Conservation (phyloP, 1,140 invertebrate genomes). For the Prorops nasuta region DNA sequence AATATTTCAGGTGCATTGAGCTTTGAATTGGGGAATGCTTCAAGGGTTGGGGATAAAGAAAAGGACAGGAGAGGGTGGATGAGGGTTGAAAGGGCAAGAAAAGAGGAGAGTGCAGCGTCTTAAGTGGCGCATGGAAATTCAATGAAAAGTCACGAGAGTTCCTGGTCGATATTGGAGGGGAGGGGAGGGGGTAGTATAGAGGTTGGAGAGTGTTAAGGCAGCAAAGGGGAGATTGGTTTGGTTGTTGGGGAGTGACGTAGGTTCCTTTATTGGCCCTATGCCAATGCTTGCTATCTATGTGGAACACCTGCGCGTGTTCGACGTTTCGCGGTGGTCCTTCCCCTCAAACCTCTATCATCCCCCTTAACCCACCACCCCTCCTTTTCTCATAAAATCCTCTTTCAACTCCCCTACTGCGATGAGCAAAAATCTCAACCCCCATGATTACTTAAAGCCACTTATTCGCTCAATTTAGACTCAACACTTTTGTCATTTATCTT, state of each 20-base stretch:
- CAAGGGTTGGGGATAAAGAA: no score
- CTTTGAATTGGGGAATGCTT: no score
- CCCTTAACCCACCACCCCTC: no score
- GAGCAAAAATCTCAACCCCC: no score
- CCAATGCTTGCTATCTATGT: conserved; percentile 55
- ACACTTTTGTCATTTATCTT: no score
- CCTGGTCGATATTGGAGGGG: conserved; percentile 46
- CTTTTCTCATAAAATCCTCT: no score
- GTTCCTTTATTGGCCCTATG: conserved; percentile 52
- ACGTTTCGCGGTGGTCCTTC: conserved; percentile 37
- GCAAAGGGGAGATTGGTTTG: neutral
- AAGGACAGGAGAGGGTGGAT: neutral
- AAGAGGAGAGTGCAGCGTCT: conserved; percentile 6
- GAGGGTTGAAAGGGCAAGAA: conserved; percentile 1
- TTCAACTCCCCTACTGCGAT: no score
- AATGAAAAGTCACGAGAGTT: conserved; percentile 47
- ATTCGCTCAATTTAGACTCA: no score
- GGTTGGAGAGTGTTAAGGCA: conserved; percentile 1
- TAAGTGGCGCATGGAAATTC: conserved; percentile 48
- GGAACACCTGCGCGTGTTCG: conserved; percentile 52
- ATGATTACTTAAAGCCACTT: no score
- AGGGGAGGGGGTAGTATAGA: neutral
- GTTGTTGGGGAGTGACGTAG: conserved; percentile 27
- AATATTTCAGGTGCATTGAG: neutral
- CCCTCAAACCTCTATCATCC: no score